Base-by-base conservation (phyloP, 2,113 vertebrate genomes). In the Platysteira castanea region DNA sequence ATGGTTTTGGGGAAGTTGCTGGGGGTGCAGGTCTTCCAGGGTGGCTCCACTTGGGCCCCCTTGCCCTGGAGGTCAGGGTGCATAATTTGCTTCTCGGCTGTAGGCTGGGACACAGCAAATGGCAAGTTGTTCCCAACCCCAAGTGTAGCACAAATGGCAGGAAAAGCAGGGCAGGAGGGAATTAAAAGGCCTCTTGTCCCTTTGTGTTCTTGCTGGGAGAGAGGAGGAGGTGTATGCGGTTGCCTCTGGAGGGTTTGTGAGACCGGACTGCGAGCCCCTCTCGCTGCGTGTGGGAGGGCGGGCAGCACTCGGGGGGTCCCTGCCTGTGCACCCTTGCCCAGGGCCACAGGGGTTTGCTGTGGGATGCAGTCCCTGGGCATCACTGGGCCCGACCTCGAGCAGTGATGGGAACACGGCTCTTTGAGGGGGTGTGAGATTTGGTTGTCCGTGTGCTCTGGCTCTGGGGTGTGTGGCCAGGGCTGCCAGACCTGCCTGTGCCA, bases 361-460 rank as follows among this genome's bases (percentile, higher is more conserved):
- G 52, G 56, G 75, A 30, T 75, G 42, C 0, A 0, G 22, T 33
- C 27, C 73, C n/a, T 19, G 78, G 33, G 22, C 22, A 27, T 37
- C 1, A 0, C 53, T 13, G 70, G 11, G 22, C 28, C 22, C 1
- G 1, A 47, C 31, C 28, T 78, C 0, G 0, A 57, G 35, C 4
- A 1, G 19, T 1, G 27, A 5, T 19, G 44, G 39, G 24, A 68
- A 17, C 8, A 5, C 2, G 0, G 18, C 7, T 2, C 52, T 28
- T 31, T 0, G 5, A 13, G 71, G 1, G 30, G 9, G 23, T 37
- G 74, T 42, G 68, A 44, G 52, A 10, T 41, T 3, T 5, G 30
- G 10, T 3, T n/a, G 54, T 59, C 0, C 1, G 12, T 18, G 47
- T 7, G 28, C 26, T 31, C 27, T 50, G 86, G 37, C 50, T 69